phyloP scores from a whole-genome alignment of 1,140 invertebrate genomes.

The Venustaconcha ellipsiformis region DNA sequence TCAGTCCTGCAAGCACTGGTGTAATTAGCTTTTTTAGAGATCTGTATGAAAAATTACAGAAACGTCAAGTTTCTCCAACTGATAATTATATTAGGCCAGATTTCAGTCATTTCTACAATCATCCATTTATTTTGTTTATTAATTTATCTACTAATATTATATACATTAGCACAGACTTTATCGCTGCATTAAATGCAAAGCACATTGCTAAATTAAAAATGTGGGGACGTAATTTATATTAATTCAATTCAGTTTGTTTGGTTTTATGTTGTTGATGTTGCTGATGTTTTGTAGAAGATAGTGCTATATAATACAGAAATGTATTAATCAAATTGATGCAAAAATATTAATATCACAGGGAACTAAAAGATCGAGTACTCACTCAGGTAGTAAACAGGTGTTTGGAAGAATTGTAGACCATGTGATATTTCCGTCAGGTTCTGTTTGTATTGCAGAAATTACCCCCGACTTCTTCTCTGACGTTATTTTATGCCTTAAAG shows the following conservation, averaged over 20 bases:
- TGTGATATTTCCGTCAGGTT: slow-evolving; percentile 91
- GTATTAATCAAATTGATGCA: background rate
- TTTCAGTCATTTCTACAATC: no score
- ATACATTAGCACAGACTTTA: no score
- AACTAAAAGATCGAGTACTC: background rate
- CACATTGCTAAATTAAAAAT: no score
- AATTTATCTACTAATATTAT: no score
- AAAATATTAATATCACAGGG: background rate
- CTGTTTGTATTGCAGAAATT: slow-evolving; percentile 91
- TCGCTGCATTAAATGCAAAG: no score
- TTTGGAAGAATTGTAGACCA: slow-evolving; percentile 88
- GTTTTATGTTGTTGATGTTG: background rate
- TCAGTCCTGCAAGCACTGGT: slow-evolving; percentile 11
- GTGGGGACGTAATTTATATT: background rate
- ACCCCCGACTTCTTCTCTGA: slow-evolving; percentile 91
- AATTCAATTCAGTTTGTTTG: background rate
- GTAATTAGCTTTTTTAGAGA: slow-evolving; percentile 13
- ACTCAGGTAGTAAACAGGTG: slow-evolving; percentile 71
- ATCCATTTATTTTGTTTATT: no score
- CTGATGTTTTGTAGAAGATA: background rate
- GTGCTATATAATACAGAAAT: background rate
- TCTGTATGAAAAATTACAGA: background rate
- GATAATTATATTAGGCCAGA: no score
- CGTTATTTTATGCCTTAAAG: slow-evolving; percentile 67
- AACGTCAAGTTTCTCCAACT: background rate